Base-by-base conservation (phyloP, 2,888 invertebrate species). In the Amphimallon solstitiale region DNA sequence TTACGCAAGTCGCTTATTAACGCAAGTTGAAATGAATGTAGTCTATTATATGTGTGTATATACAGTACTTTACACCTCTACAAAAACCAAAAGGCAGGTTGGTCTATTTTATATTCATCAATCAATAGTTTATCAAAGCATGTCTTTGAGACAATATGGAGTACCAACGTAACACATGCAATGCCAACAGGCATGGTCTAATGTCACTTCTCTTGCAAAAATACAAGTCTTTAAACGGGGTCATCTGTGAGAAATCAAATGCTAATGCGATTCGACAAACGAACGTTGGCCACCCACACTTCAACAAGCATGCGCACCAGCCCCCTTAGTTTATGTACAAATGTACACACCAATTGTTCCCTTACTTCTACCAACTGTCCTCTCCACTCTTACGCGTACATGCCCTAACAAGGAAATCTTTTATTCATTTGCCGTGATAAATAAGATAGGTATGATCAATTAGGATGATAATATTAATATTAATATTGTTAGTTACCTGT, bases 181-280 rank as follows among this genome's bases (percentile, higher is more conserved):
- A 65, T 65, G 68, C 68, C 65, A 65, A 63, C 23, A 62, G 68
- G 65, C 65, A 68, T 65, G 40, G 62, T 65, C 56, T 65, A 63
- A 63, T 63, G 66, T 68, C 70, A 67, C 48, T 68, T 62, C 63
- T 68, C 68, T 78, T 78, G 77, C 79, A 75, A 78, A 79, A 63
- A 78, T 75, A 73, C 74, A 75, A 75, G 72, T 72, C 76, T 74
- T 74, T 75, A 69, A 79, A 77, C 75, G 78, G 76, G 78, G 78
- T 78, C 78, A 78, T 73, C 77, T 75, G 74, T 74, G 77, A 76
- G 78, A 78, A 79, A 78, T 78, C 79, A 77, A 77, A 77, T 75
- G 75, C 68, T 72, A 77, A 78, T 74, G 75, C 71, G 74, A 75
- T 74, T 73, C 74, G 75, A 74, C 70, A 43, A 60, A 66, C 48